Evolutionary conservation across 2,888 invertebrate species (phyloP).

Genomic region (Darwinula stevensoni): DNA sequence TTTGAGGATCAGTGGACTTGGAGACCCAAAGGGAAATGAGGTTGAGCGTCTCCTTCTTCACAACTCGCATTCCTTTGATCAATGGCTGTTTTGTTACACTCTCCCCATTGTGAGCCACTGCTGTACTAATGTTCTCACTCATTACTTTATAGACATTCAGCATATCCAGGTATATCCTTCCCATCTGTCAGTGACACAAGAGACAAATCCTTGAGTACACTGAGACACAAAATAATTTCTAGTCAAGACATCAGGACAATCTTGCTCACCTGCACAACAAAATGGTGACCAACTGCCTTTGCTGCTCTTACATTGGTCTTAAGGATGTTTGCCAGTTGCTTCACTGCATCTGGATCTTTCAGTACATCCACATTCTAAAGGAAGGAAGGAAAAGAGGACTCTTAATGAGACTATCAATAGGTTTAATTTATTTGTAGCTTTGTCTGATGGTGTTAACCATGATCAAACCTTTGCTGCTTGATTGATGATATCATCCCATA

Average conservation of each 20-base stretch:
- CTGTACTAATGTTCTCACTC: conserved; percentile 61
- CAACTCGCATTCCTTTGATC: conserved; percentile 91
- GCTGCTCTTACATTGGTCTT: conserved; percentile 99
- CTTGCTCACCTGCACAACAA: conserved; percentile 42
- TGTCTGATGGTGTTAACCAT: too few species aligned
- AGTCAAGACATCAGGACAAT: not conserved
- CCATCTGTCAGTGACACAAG: conserved; percentile 50
- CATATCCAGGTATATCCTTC: conserved; percentile 95
- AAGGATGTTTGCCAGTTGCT: conserved; percentile 84
- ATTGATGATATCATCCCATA: conserved; percentile 92
- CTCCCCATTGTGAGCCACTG: conserved; percentile 79
- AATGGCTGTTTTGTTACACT: conserved; percentile 89
- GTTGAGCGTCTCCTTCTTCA: conserved; percentile 92
- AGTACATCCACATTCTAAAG: conserved; percentile 63
- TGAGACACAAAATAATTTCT: too few species aligned
- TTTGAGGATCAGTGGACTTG: conserved; percentile 49
- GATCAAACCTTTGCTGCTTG: conserved; percentile 48
- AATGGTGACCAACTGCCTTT: conserved; percentile 84
- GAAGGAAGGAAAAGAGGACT: too few species aligned
- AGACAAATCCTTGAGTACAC: too few species aligned
- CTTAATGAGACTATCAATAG: too few species aligned
- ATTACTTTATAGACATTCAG: conserved; percentile 87
- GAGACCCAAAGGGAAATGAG: conserved; percentile 91
- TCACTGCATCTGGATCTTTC: conserved; percentile 83
- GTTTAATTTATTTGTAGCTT: too few species aligned